Conservation (phyloP, 2,888 invertebrate genomes). For the Miltochrista miniata region DNA sequence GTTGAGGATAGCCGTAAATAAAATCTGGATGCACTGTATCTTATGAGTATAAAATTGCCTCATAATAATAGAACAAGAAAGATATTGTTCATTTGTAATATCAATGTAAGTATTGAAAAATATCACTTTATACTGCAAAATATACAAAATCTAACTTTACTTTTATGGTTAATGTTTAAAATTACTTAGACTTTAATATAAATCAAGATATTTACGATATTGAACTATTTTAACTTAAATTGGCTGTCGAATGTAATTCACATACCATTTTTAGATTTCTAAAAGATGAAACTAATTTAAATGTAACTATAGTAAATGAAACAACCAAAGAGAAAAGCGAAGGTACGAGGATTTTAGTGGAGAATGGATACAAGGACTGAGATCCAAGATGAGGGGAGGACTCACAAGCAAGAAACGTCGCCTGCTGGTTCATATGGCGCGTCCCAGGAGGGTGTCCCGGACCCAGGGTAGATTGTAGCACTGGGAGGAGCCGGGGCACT, state of each 20-base stretch:
- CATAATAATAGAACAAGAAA: conserved; percentile 5
- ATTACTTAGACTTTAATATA: not conserved
- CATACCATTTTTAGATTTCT: not conserved
- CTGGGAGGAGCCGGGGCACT: conserved; percentile 58
- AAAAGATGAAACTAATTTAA: not conserved
- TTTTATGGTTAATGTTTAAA: not conserved
- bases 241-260: not conserved
- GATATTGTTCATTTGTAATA: conserved; percentile 9
- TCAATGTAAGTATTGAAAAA: not conserved
- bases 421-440: conserved; percentile 78
- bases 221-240: not conserved
- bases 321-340: conserved; percentile 15
- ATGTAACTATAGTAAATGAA: conserved; percentile 6
- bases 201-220: not conserved
- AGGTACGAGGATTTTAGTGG: conserved; percentile 36
- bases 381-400: conserved; percentile 69
- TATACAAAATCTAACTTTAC: not conserved
- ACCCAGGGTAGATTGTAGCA: conserved; percentile 63
- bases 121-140: not conserved
- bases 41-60: conserved; percentile 11
- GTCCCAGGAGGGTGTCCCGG: conserved; percentile 69
- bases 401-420: conserved; percentile 82
- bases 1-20: conserved; percentile 20
- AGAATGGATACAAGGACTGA: conserved; percentile 46
- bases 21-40: conserved; percentile 18